Base-by-base conservation (phyloP, 2,113 vertebrate species). In the Dromaius novaehollandiae region DNA sequence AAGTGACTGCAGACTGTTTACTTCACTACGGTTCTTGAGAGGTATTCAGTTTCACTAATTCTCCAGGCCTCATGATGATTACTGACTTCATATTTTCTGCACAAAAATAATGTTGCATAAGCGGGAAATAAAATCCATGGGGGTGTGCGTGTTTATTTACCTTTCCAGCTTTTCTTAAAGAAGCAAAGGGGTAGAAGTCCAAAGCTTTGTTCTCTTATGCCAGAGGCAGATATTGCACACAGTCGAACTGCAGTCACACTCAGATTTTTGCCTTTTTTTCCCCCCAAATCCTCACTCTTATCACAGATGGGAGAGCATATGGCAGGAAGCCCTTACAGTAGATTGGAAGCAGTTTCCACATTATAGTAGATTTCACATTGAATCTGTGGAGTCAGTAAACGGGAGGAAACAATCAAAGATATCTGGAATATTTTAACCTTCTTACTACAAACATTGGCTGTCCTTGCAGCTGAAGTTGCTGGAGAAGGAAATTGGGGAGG, bases 241-340 rank as follows among this genome's bases (percentile, higher is more conserved):
- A 70, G 87, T 75, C 90, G 86, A 86, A 51, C 64, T 78, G 20
- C 89, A 86, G 71, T 81, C 68, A 74, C 58, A 36, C 24, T 18
- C 25, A 86, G 76, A 53, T 77, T 80, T 78, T 53, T 94, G 60
- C n/a, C 24, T 90, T 73, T 78, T 60, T 87, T 83, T n/a, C n/a
- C 11, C 19, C 32, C n/a, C n/a, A 30, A 93, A 9, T 13, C 17
- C 48, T 83, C 88, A 86, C 94, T 94, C 92, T 94, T 88, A 32
- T 48, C 92, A 92, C 97, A 97, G 95, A 97, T 94, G 95, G 95
- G 85, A 89, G 75, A 95, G n/a, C 95, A 97, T 95, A 96, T 95
- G 95, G 95, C 89, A 92, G 86, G 88, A 96, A 93, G 88, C 85
- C 97, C 77, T 96, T 96, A 91, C 32, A 83, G 82, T 92, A 26